phyloP scores from a whole-genome alignment of 37 sponge, comb jelly and placozoan species.

The Ianthella basta region DNA sequence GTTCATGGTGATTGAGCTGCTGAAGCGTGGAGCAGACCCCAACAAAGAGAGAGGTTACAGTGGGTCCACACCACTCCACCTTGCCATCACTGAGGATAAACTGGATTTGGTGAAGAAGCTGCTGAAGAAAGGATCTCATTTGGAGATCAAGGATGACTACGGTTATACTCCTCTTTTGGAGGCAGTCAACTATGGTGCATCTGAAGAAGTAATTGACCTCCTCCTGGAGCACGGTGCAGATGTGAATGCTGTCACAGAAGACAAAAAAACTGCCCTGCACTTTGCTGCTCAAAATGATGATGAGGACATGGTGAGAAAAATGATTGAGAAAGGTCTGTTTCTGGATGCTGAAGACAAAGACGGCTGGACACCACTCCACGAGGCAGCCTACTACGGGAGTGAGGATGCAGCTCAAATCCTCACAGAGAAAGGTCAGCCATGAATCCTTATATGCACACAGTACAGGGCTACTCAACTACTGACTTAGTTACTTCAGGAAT shows the following conservation, averaged over 20 bases:
- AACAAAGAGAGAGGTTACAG: constrained; percentile 14
- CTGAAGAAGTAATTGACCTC: background rate
- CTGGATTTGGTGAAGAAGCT: constrained; percentile 2
- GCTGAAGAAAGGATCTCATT: constrained; percentile 27
- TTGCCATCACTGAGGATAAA: constrained; percentile 7
- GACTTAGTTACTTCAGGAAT: too few species aligned
- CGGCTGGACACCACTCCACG: constrained; percentile 32
- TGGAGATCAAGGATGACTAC: constrained; percentile 16
- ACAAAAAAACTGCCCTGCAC: constrained; percentile 20
- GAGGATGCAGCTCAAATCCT: background rate
- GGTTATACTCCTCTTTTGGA: constrained; percentile 15
- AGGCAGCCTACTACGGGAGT: constrained; percentile 28
- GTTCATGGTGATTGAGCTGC: background rate
- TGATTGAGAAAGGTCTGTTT: constrained; percentile 15
- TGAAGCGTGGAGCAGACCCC: constrained; percentile 29
- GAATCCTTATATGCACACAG: too few species aligned
- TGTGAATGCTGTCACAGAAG: background rate
- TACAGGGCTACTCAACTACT: too few species aligned
- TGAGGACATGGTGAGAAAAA: background rate
- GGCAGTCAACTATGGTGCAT: constrained; percentile 1
- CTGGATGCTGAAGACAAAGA: constrained; percentile 20
- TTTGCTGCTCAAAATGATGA: constrained; percentile 24
- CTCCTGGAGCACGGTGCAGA: constrained; percentile 12
- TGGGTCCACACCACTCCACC: constrained; percentile 9
- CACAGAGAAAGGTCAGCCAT: background rate